Conservation (phyloP, 2,113 vertebrate genomes). For the Periophthalmus modestus region DNA sequence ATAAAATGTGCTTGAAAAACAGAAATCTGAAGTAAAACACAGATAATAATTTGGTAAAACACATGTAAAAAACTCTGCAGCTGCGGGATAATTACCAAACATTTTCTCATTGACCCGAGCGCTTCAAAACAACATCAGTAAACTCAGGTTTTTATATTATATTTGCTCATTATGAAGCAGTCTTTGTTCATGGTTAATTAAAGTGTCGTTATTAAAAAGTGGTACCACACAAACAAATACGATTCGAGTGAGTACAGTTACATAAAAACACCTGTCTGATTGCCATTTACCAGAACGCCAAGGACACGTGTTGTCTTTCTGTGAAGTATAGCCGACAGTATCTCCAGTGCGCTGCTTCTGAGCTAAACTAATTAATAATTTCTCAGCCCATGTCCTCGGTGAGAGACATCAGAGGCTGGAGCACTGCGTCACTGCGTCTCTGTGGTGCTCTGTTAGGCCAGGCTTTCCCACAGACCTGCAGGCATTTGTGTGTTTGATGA, state of each 20-base stretch:
- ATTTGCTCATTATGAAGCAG: too few species aligned
- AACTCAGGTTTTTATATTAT: too few species aligned
- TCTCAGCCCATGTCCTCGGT: constrained; percentile 74
- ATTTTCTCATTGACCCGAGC: too few species aligned
- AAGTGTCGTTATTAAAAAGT: too few species aligned
- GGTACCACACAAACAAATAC: not conserved
- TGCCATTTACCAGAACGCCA: constrained; percentile 7
- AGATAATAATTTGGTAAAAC: too few species aligned
- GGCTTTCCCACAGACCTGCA: constrained; percentile 63
- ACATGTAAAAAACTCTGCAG: too few species aligned
- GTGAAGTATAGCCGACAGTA: constrained; percentile 60
- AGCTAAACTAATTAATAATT: constrained; percentile 79
- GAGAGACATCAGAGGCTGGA: constrained; percentile 69
- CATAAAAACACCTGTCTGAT: not conserved
- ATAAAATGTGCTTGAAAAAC: too few species aligned
- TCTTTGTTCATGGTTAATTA: too few species aligned
- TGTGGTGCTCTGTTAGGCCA: constrained; percentile 63
- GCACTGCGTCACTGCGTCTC: constrained; percentile 52
- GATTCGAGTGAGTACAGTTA: not conserved
- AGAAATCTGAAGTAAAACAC: too few species aligned
- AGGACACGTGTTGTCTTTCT: constrained; percentile 11
- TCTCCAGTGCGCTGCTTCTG: constrained; percentile 69
- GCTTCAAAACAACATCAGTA: too few species aligned
- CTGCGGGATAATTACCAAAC: too few species aligned
- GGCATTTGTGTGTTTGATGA: constrained; percentile 69